phyloP scores from a whole-genome alignment of 2,797 vertebrate species.

The Ibycter americanus region DNA sequence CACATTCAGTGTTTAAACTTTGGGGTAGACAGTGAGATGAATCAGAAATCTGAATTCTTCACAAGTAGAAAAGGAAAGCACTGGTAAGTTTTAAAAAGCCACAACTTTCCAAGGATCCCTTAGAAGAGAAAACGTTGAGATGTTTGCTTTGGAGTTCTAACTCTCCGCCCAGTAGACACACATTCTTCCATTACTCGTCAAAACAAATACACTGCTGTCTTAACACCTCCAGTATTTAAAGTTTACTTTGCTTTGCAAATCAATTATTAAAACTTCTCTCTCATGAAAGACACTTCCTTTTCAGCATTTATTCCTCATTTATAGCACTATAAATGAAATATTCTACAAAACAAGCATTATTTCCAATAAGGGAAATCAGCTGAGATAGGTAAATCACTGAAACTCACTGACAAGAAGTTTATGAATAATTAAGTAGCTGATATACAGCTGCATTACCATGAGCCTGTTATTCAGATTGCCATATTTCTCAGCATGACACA shows the following conservation, averaged over 20 bases:
- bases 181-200: neutral
- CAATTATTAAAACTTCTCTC: neutral
- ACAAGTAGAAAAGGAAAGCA: slow-evolving; percentile 1
- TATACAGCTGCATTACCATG: neutral
- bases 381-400: slow-evolving; percentile 10
- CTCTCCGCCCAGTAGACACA: neutral
- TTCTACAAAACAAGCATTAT: slow-evolving; percentile 8
- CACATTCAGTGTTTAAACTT: slow-evolving; percentile 24
- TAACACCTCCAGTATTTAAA: neutral
- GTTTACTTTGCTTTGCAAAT: neutral
- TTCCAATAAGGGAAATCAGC: slow-evolving; percentile 5
- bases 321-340: neutral
- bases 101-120: neutral
- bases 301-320: neutral
- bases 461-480: neutral
- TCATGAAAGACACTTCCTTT: neutral
- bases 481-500: neutral
- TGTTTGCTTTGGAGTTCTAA: neutral
- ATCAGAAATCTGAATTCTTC: slow-evolving; percentile 21
- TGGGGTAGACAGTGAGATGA: neutral
- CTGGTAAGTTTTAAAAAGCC: neutral
- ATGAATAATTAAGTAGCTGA: slow-evolving; percentile 44
- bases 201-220: neutral
- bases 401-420: neutral
- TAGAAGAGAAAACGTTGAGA: neutral